These are phyloP conservation scores for Champsocephalus esox DNA, from an alignment of 2,797 vertebrate species.

Conservation along the genomic window DNA sequence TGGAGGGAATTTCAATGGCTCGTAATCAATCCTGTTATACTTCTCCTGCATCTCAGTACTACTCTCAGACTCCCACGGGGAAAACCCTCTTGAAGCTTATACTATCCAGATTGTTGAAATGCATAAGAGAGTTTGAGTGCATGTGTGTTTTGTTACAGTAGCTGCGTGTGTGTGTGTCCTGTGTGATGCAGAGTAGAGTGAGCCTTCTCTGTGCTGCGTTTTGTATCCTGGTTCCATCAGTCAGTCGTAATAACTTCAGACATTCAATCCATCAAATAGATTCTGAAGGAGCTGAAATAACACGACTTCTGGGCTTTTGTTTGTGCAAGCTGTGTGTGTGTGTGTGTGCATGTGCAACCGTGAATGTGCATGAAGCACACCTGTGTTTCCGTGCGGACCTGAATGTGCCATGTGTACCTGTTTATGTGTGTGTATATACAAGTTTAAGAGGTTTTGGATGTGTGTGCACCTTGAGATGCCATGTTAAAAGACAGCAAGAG, in stretches of 20 bases:
- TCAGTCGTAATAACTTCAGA: conserved; percentile 76
- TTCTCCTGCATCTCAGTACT: conserved; percentile 51
- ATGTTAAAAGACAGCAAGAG: conserved; percentile 51
- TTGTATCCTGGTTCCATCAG: conserved; percentile 72
- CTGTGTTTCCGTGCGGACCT: conserved; percentile 36
- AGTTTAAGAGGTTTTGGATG: conserved; percentile 40
- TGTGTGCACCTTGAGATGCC: conserved; percentile 48
- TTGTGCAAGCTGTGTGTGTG: conserved; percentile 56
- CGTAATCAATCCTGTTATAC: conserved; percentile 67
- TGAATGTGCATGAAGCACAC: conserved; percentile 44
- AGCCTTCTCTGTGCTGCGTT: conserved; percentile 64
- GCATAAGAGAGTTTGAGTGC: conserved; percentile 56
- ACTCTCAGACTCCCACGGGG: conserved; percentile 48
- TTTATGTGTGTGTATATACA: conserved; percentile 58
- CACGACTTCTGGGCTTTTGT: conserved; percentile 54
- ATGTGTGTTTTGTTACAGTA: conserved; percentile 43
- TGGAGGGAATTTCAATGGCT: conserved; percentile 71
- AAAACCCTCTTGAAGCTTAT: conserved; percentile 51
- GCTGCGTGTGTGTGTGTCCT: conserved; percentile 34
- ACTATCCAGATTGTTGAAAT: conserved; percentile 64
- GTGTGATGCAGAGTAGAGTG: conserved; percentile 58
- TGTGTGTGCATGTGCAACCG: conserved; percentile 45
- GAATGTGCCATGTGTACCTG: conserved; percentile 35
- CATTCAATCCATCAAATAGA: conserved; percentile 84
- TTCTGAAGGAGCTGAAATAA: conserved; percentile 74